Percentiles rank a stretch among this genome's conserved stretches.
Conservation (phyloP, 2,797 vertebrate species). For the Lagocephalus sceleratus region DNA sequence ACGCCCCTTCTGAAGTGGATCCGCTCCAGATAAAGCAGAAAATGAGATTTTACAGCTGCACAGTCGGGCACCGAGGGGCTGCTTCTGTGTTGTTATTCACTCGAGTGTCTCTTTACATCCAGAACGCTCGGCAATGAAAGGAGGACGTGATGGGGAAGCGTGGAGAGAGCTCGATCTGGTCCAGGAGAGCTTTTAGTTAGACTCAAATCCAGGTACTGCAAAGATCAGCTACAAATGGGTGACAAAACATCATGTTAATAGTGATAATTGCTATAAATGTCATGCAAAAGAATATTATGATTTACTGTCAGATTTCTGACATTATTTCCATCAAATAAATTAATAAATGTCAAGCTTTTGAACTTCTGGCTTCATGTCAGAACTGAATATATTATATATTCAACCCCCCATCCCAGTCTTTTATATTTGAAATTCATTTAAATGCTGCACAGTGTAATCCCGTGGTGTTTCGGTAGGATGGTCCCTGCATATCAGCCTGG, state of each 20-base stretch:
- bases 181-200: constrained; percentile 36
- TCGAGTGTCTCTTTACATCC: constrained; percentile 6
- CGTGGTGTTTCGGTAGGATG: too few relatives aligned
- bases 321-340: neutral
- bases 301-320: too few relatives aligned
- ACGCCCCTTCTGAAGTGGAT: constrained; percentile 27
- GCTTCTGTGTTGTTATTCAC: constrained; percentile 14
- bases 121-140: constrained; percentile 50
- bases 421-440: too few relatives aligned
- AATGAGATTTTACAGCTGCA: constrained; percentile 18
- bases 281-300: neutral
- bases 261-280: neutral
- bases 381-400: too few relatives aligned
- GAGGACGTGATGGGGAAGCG: constrained; percentile 42
- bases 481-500: too few relatives aligned
- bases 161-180: constrained; percentile 28
- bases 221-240: neutral
- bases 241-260: neutral
- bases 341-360: neutral
- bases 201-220: constrained; percentile 40
- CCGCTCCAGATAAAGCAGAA: constrained; percentile 46
- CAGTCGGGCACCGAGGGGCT: constrained; percentile 4
- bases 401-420: too few relatives aligned
- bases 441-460: too few relatives aligned
- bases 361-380: too few relatives aligned